Percentiles rank a stretch among this genome's conserved stretches.
These are phyloP conservation scores for Brachypterus glaber DNA, from an alignment of 2,888 invertebrate species.

Conservation along the genomic window DNA sequence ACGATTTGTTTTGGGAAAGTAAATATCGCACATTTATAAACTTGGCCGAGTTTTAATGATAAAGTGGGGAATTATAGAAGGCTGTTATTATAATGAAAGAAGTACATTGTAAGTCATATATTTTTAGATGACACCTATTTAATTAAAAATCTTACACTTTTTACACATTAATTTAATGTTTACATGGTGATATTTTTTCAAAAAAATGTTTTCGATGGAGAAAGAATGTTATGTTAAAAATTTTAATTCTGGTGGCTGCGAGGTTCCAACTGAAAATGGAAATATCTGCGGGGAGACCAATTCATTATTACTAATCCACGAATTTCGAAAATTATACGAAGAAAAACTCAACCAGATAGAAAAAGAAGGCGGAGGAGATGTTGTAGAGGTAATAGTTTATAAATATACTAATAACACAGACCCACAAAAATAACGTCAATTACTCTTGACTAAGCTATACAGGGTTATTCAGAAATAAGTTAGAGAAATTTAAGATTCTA, in stretches of 20 bases:
- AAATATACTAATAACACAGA: slow-evolving; percentile 4
- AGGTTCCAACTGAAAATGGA: slow-evolving; percentile 21
- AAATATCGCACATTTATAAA: slow-evolving; percentile 1
- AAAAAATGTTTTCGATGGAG: not conserved
- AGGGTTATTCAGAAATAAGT: too few species aligned
- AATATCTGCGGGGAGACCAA: slow-evolving; percentile 34
- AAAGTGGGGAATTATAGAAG: slow-evolving; percentile 4
- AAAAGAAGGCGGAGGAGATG: slow-evolving; percentile 40
- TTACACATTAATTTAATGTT: too few species aligned
- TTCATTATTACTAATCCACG: slow-evolving; percentile 44
- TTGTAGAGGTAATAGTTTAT: slow-evolving; percentile 26
- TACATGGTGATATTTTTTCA: too few species aligned
- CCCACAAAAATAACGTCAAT: slow-evolving; percentile 5
- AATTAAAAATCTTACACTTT: too few species aligned
- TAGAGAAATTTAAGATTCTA: too few species aligned
- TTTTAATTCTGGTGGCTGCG: slow-evolving; percentile 21
- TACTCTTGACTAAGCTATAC: too few species aligned
- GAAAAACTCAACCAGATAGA: slow-evolving; percentile 51
- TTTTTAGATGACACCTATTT: too few species aligned
- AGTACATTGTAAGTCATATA: too few species aligned
- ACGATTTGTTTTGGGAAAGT: slow-evolving; percentile 2
- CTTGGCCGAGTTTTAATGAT: slow-evolving; percentile 2
- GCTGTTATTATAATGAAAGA: not conserved
- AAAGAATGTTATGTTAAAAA: not conserved
- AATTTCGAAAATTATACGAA: slow-evolving; percentile 53